Percentiles rank a stretch among this genome's conserved stretches.
phyloP scores from a whole-genome alignment of 2,888 invertebrate genomes.

The Folsomia candida region DNA sequence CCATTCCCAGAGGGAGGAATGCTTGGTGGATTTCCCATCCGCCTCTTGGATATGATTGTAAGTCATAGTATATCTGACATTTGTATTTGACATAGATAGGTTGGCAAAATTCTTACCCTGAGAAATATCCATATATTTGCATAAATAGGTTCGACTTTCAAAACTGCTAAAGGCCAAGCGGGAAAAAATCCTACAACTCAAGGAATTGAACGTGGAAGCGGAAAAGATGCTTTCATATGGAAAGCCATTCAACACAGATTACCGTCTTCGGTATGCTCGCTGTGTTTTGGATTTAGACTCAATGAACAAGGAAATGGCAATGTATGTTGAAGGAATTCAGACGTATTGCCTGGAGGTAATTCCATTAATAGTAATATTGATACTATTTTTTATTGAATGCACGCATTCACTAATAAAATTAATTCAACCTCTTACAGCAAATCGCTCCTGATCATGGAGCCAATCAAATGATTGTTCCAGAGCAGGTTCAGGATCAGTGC shows the following conservation, averaged over 20 bases:
- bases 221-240: conserved; percentile 81
- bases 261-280: conserved; percentile 85
- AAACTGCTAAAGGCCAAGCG: conserved; percentile 81
- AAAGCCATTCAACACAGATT: conserved; percentile 76
- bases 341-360: conserved; percentile 70
- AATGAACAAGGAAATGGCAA: conserved; percentile 83
- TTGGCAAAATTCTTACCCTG: too few relatives aligned
- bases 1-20: conserved; percentile 58
- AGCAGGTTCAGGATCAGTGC: conserved; percentile 81
- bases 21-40: conserved; percentile 78
- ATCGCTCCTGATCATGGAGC: conserved; percentile 82
- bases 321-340: conserved; percentile 81
- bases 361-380: neutral
- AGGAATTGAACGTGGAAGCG: conserved; percentile 84
- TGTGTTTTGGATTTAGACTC: conserved; percentile 82
- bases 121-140: conserved; percentile 41
- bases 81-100: too few relatives aligned
- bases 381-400: neutral
- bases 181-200: conserved; percentile 73
- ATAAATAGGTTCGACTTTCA: conserved; percentile 75
- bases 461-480: conserved; percentile 83
- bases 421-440: conserved; percentile 49
- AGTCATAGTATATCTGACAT: conserved; percentile 45
- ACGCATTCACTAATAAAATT: conserved; percentile 11
- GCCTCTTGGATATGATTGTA: conserved; percentile 76